A percentile compares a stretch with the other conserved stretches of the same genome.
Conservation (phyloP, 2,797 vertebrate species). For the Momotus momota region DNA sequence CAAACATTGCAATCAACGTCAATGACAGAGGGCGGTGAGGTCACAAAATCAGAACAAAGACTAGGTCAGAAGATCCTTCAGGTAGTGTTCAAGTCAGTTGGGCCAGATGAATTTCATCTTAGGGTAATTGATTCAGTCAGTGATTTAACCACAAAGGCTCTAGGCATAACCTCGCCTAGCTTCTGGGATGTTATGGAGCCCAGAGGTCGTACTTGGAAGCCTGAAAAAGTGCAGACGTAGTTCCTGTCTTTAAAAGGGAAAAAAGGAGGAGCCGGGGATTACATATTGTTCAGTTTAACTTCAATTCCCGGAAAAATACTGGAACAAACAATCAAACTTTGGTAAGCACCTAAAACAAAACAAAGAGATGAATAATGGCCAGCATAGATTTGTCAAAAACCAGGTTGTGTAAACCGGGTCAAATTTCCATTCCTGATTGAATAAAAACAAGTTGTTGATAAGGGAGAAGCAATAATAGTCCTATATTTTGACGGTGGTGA, state of each 20-base stretch:
- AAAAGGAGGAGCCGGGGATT: constrained; percentile 63
- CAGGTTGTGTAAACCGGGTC: constrained; percentile 9
- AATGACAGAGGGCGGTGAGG: not conserved
- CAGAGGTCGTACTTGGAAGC: constrained; percentile 2
- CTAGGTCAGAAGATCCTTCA: not conserved
- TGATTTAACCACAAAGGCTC: not conserved
- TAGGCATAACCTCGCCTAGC: not conserved
- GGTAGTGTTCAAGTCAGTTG: not conserved
- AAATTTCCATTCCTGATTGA: constrained; percentile 24
- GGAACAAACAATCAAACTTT: constrained; percentile 66
- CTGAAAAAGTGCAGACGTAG: constrained; percentile 50
- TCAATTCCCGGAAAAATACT: constrained; percentile 72
- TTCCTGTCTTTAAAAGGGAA: constrained; percentile 65
- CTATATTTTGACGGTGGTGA: not conserved
- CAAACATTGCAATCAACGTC: not conserved
- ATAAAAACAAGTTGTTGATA: not conserved
- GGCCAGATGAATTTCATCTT: not conserved
- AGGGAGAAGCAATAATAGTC: not conserved
- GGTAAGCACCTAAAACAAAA: constrained; percentile 57
- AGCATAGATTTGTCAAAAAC: constrained; percentile 33
- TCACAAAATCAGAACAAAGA: not conserved
- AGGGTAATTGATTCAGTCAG: not conserved
- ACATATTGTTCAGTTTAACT: constrained; percentile 61
- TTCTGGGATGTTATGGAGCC: not conserved
- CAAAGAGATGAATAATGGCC: constrained; percentile 52